A percentile compares a stretch with the other conserved stretches of the same genome.
Evolutionary conservation across 2,797 vertebrate species (phyloP).

Genomic region (Siniperca scherzeri): DNA sequence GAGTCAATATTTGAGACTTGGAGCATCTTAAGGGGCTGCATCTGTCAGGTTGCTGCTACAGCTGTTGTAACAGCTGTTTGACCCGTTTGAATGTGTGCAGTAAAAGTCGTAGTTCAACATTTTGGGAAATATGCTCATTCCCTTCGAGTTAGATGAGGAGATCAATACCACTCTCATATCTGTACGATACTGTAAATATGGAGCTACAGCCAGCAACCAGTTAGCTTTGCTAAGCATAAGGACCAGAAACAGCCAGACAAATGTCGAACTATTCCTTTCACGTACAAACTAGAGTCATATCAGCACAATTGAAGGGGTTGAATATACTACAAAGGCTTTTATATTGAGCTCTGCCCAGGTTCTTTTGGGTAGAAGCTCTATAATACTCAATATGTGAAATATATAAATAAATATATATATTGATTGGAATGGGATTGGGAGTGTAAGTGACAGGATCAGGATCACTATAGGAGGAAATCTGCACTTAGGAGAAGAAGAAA

Average conservation of each 20-base stretch:
- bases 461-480: not conserved
- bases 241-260: not conserved
- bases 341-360: not conserved
- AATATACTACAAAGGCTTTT: not conserved
- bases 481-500: not conserved
- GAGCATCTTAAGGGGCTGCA: not conserved
- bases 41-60: constrained; percentile 2
- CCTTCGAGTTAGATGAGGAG: not conserved
- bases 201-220: too few species aligned
- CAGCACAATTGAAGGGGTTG: not conserved
- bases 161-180: too few species aligned
- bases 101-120: too few species aligned
- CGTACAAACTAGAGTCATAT: too few species aligned
- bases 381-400: not conserved
- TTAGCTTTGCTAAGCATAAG: too few species aligned
- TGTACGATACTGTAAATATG: too few species aligned
- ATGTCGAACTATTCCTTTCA: not conserved
- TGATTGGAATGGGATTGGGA: not conserved
- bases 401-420: not conserved
- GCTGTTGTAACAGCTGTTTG: constrained; percentile 12
- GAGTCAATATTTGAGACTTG: not conserved
- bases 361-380: not conserved
- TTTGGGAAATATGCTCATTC: not conserved
- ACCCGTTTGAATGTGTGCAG: not conserved
- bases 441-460: not conserved